Evolutionary conservation across 2,888 invertebrate species (phyloP), one percentile per base, ranked within the genome.

Genomic region (Trypoxylon attenuatum): DNA sequence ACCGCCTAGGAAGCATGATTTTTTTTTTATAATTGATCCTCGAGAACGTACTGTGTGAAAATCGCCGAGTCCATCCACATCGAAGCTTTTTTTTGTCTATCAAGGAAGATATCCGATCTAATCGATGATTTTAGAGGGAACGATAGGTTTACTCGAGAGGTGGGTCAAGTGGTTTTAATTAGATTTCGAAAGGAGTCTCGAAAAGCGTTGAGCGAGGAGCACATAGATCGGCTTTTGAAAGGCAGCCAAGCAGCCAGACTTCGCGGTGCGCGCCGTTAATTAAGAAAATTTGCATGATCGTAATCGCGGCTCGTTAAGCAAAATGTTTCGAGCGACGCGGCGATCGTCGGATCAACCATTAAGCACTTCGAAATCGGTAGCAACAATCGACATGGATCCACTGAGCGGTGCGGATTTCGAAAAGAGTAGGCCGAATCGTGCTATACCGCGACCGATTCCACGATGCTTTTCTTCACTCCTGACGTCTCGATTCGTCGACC

Each of bases 221-320:
- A 51, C 49, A 49, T 38, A 65, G 57, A 42, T 51, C 49, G 60
- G 56, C 67, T 69, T 66, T 69, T 69, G 68, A 68, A 56, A 60
- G 67, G 49, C 53, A 25, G 23, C 23, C 4, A 19, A 22, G 23
- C n/a, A n/a, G n/a, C n/a, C n/a, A n/a, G 50, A 47, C 39, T 16
- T 23, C 19, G 38, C 27, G 18, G 22, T 15, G 29, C 27, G 54
- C 52, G 65, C 33, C 38, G 58, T 61, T 75, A 73, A 75, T 75
- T 74, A 72, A 76, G 64, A 73, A 67, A 67, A 75, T 75, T 75
- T 70, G 73, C 76, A 75, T 76, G 66, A 70, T 59, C 62, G 70
- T 64, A 73, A 76, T 65, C 60, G 70, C 41, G 47, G 55, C 69
- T 75, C 61, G 65, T 65, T 76, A 73, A 67, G 47, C 59, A 47